phyloP scores from a whole-genome alignment of 1,140 invertebrate genomes.

The Drosophila orena region DNA sequence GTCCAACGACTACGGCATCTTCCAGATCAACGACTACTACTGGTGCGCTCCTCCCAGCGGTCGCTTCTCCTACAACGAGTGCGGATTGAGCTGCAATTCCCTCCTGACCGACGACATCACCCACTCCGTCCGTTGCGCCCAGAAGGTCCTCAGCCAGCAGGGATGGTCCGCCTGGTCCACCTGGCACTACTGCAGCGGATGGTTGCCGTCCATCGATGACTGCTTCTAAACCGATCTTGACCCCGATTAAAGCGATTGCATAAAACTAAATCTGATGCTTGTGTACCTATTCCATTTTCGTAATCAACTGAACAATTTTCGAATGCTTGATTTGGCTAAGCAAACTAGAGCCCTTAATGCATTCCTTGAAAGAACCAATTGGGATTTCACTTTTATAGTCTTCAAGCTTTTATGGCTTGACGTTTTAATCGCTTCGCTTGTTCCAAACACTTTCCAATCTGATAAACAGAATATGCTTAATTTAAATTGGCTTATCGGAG shows the following conservation, averaged over 20 bases:
- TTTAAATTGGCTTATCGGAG: conserved; percentile 11
- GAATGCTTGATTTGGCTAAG: no score
- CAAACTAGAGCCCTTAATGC: no score
- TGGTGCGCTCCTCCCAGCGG: conserved; percentile 71
- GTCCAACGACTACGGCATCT: conserved; percentile 75
- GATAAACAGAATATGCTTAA: conserved; percentile 36
- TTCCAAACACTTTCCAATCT: conserved; percentile 27
- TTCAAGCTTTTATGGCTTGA: no score
- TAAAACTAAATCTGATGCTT: not conserved
- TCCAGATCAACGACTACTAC: conserved; percentile 78
- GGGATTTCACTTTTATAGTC: not conserved
- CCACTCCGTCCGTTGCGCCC: conserved; percentile 66
- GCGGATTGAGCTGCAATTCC: conserved; percentile 49
- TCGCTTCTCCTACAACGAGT: conserved; percentile 64
- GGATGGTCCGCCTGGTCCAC: conserved; percentile 76
- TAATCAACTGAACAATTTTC: no score
- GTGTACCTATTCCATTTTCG: no score
- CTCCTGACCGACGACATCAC: conserved; percentile 63
- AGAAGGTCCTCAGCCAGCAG: conserved; percentile 62
- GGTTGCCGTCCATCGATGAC: conserved; percentile 60
- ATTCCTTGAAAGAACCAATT: no score
- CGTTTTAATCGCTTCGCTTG: conserved; percentile 5
- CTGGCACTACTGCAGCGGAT: conserved; percentile 64
- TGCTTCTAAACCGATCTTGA: conserved; percentile 51
- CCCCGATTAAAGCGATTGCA: conserved; percentile 8